Base-by-base conservation (phyloP, 2,888 invertebrate genomes). In the Hirtodrosophila trivittata region DNA sequence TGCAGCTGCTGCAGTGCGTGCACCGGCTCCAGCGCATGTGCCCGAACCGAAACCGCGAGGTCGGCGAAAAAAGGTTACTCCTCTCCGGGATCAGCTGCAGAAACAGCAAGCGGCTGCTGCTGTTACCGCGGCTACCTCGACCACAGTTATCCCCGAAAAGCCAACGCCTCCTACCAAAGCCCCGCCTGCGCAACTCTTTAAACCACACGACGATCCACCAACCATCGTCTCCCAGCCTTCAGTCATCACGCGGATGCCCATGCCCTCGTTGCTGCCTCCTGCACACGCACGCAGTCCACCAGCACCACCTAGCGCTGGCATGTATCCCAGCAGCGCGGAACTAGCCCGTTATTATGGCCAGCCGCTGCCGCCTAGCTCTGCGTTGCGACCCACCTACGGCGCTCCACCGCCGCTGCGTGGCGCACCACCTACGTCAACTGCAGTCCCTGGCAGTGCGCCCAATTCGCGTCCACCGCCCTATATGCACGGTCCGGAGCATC, bases 241-340 rank as follows among this genome's bases (percentile, higher is more conserved):
- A 33, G 93, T 94, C 5, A 94, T 94, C 39, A 93, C 93, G 6
- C 91, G 93, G 70, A 93, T 94, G 93, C 90, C 93, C 3, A 52
- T 87, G 57, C 49, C 78, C 1, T 72, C 82, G 13, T 41, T 75
- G 28, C 14, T 71, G 30, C 37, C 78, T 18, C 60, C 75, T 12
- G 52, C 69, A 1, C 80, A 84, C 21, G 67, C 38, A 47, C 87
- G 67, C 3, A 80, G 76, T 32, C 55, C 77, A 4, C 73, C 77
- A 5, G 51, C 57, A 6, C 49, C 67, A 1, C 26, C 50, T 3
- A 50, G 66, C 6, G 68, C 69, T n/a, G 66, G 72, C 16, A 72
- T 88, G 66, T 88, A 85, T 60, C 77, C 82, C 3, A 77, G 66
- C 33, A 71, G 66, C 18, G 77, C 82, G 10, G 82, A 82, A n/a